These are phyloP conservation scores for Diacarnus erythraeanus DNA, from an alignment of 37 sponge, comb jelly and placozoan genomes.

Conservation along the genomic window DNA sequence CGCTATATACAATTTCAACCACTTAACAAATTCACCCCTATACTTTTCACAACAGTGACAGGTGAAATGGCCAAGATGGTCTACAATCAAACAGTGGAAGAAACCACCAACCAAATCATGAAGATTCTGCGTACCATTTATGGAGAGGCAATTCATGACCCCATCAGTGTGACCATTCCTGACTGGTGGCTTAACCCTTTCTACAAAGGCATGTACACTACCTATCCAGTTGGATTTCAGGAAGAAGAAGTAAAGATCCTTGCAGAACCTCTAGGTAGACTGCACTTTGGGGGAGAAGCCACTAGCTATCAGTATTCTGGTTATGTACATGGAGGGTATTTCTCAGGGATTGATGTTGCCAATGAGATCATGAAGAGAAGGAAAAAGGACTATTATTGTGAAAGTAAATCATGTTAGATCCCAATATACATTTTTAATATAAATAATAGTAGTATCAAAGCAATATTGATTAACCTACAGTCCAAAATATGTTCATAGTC, in stretches of 20 bases:
- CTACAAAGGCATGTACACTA: constrained; percentile 50
- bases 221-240: constrained; percentile 5
- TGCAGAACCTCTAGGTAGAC: constrained; percentile 29
- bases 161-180: constrained; percentile 34
- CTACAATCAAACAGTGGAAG: constrained; percentile 3
- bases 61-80: constrained; percentile 32
- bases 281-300: constrained; percentile 75
- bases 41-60: constrained; percentile 32
- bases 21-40: constrained; percentile 2
- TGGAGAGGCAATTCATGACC: constrained; percentile 14
- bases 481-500: constrained; percentile 58
- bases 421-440: too few species aligned
- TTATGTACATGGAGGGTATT: constrained; percentile 69
- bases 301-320: constrained; percentile 23
- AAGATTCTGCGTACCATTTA: constrained; percentile 50
- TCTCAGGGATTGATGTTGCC: constrained; percentile 53
- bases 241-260: neutral
- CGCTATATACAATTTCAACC: constrained; percentile 32
- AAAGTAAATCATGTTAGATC: too few species aligned
- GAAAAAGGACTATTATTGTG: neutral
- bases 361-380: constrained; percentile 4
- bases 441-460: too few species aligned
- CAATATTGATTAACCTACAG: too few species aligned
- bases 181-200: constrained; percentile 54
- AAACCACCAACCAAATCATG: constrained; percentile 37